Percentiles rank a stretch among this genome's conserved stretches.
phyloP scores from a whole-genome alignment of 2,113 vertebrate species.

The Pelmatolapia mariae region DNA sequence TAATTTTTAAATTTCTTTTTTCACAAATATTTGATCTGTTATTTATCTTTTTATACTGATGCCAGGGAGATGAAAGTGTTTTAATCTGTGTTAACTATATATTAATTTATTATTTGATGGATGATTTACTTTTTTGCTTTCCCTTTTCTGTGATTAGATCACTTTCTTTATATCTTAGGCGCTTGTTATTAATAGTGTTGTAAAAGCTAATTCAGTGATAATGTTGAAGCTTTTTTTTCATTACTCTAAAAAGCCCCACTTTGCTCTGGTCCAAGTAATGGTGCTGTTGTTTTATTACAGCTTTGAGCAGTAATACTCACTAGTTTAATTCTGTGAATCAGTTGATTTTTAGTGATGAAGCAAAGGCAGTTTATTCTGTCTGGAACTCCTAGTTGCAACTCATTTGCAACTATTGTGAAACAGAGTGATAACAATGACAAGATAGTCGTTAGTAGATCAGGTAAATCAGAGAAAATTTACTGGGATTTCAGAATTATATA shows the following conservation, averaged over 20 bases:
- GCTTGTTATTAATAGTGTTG: not conserved
- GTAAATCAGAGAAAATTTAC: not conserved
- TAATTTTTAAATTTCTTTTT: rapidly evolving
- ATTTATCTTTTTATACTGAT: not conserved
- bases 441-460: not conserved
- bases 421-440: not conserved
- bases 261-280: not conserved
- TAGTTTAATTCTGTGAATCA: not conserved
- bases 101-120: not conserved
- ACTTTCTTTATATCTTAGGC: not conserved
- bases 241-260: not conserved
- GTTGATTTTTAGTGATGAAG: not conserved
- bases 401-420: not conserved
- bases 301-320: not conserved
- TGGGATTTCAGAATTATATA: not conserved
- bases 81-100: not conserved
- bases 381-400: not conserved
- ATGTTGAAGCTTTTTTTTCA: not conserved
- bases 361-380: rapidly evolving
- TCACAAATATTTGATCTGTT: not conserved
- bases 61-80: not conserved
- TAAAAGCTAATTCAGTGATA: not conserved
- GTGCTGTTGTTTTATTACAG: not conserved
- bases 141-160: not conserved
- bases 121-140: not conserved